A percentile compares a stretch with the other conserved stretches of the same genome.
Evolutionary conservation across 2,888 invertebrate species (phyloP).

Genomic region (Heliconius cydno): DNA sequence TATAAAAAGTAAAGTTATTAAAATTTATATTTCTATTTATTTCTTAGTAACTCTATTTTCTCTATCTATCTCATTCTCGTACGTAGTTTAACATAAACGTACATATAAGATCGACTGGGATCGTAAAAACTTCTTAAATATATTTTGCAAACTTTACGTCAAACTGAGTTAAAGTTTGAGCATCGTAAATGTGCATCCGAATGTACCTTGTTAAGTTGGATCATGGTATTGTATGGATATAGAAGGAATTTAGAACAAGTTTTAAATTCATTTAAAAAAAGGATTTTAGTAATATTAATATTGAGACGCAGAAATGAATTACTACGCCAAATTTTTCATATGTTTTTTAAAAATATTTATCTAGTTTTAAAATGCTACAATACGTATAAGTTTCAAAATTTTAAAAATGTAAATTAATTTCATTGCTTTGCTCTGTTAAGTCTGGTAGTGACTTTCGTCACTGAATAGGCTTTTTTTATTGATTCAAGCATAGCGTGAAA

Average conservation of each 20-base stretch:
- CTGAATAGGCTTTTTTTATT: too few relatives aligned
- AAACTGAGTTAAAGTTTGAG: slow-evolving; percentile 26
- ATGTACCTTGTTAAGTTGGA: slow-evolving; percentile 13
- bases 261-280: not conserved
- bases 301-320: too few relatives aligned
- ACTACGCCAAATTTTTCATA: too few relatives aligned
- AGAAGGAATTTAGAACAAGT: not conserved
- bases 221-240: not conserved
- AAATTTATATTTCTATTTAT: too few relatives aligned
- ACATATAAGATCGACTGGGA: not conserved
- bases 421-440: too few relatives aligned
- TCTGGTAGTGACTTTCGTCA: too few relatives aligned
- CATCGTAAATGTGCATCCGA: slow-evolving; percentile 20
- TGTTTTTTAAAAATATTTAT: too few relatives aligned
- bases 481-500: not conserved
- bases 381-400: too few relatives aligned
- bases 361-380: too few relatives aligned
- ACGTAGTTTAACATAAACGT: not conserved
- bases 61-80: not conserved
- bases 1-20: too few relatives aligned
- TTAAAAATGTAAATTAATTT: too few relatives aligned
- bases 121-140: slow-evolving; percentile 17
- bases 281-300: too few relatives aligned
- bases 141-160: slow-evolving; percentile 14
- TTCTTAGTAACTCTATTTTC: not conserved